Percentiles rank a stretch among this genome's conserved stretches.
Conservation (phyloP, 2,113 vertebrate genomes). For the Labeo catla region DNA sequence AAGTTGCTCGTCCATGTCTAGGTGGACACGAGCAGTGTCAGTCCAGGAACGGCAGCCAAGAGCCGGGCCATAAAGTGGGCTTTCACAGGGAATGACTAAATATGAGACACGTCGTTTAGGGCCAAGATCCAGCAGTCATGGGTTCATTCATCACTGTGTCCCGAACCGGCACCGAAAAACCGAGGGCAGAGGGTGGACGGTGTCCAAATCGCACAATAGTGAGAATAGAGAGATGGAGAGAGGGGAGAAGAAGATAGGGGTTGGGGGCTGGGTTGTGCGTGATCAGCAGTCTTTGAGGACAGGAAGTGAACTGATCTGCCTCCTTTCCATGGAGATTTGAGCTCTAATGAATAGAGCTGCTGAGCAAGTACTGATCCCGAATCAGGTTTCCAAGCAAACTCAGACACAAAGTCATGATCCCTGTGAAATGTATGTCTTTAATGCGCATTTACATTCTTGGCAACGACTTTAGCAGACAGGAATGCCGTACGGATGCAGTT, state of each 20-base stretch:
- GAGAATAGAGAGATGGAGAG: slow-evolving; percentile 3
- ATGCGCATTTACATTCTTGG: not conserved
- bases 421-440: not conserved
- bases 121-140: slow-evolving; percentile 49
- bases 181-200: slow-evolving; percentile 39
- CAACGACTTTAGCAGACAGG: not conserved
- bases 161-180: slow-evolving; percentile 39
- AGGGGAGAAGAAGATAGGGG: slow-evolving; percentile 27
- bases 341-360: slow-evolving; percentile 39
- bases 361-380: slow-evolving; percentile 34
- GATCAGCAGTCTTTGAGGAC: slow-evolving; percentile 59
- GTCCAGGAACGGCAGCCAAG: slow-evolving; percentile 37
- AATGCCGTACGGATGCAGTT: not conserved
- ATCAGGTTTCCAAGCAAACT: slow-evolving; percentile 25
- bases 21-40: slow-evolving; percentile 32
- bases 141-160: slow-evolving; percentile 51
- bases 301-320: slow-evolving; percentile 58
- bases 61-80: slow-evolving; percentile 43
- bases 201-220: slow-evolving; percentile 52
- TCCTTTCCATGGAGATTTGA: slow-evolving; percentile 43
- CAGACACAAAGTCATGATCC: slow-evolving; percentile 10
- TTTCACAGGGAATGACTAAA: slow-evolving; percentile 47
- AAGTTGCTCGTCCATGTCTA: slow-evolving; percentile 24
- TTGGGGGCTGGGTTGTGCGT: slow-evolving; percentile 40
- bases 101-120: slow-evolving; percentile 27